These are phyloP conservation scores for Masticophis lateralis DNA, from an alignment of 2,797 vertebrate genomes.

Conservation along the genomic window DNA sequence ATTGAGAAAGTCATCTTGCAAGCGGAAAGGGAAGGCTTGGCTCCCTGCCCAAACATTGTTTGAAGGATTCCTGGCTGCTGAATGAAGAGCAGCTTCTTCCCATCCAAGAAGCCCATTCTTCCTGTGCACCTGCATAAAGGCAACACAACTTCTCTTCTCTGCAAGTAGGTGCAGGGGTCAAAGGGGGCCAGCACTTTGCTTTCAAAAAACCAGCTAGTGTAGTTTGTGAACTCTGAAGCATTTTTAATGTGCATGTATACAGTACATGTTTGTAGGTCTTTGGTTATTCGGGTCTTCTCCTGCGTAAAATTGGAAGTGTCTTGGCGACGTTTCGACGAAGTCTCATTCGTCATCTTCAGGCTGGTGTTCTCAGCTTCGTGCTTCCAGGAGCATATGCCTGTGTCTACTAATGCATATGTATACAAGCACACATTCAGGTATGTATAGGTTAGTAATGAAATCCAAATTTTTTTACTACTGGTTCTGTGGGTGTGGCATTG, in stretches of 20 bases:
- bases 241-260: neutral
- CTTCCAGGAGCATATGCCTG: too few species aligned
- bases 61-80: constrained; percentile 1
- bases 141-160: neutral
- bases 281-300: too few species aligned
- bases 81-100: neutral
- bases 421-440: neutral
- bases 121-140: neutral
- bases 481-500: too few species aligned
- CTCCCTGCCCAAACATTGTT: neutral
- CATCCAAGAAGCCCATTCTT: neutral
- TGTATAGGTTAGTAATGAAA: neutral
- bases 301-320: too few species aligned
- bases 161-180: neutral
- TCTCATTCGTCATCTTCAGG: too few species aligned
- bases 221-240: neutral
- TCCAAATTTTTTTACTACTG: too few species aligned
- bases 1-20: neutral
- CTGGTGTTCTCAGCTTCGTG: too few species aligned
- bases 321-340: too few species aligned
- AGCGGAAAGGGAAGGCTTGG: fast-evolving
- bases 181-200: neutral
- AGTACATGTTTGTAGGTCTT: too few species aligned
- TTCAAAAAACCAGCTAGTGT: neutral
- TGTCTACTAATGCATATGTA: neutral